Evolutionary conservation across 1,140 invertebrate genomes (phyloP).

Genomic region (Spodoptera frugiperda): DNA sequence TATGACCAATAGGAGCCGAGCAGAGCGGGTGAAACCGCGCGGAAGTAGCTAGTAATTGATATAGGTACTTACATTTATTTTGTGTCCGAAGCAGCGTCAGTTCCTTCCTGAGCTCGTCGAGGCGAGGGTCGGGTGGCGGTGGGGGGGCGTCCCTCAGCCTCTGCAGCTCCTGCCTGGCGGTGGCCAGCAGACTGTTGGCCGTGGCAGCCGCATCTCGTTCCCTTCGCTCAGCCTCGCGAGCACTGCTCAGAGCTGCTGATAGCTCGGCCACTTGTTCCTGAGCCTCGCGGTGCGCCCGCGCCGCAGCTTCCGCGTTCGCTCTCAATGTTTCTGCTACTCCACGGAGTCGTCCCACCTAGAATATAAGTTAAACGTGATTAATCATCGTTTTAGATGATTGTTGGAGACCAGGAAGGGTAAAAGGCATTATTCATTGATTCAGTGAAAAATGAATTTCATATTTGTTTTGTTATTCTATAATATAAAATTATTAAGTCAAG

Average conservation of each 20-base stretch:
- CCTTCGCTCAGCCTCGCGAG: constrained; percentile 83
- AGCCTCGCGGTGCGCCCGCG: constrained; percentile 86
- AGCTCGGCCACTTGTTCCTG: constrained; percentile 86
- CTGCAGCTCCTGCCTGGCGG: constrained; percentile 84
- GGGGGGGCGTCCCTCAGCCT: constrained; percentile 84
- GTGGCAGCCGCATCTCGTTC: constrained; percentile 68
- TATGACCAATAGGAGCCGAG: no score
- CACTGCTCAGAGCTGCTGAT: constrained; percentile 86
- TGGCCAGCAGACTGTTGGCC: constrained; percentile 83
- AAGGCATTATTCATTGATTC: no score
- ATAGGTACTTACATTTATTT: constrained; percentile 89
- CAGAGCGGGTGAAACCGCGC: no score
- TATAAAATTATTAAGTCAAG: no score
- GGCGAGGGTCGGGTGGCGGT: constrained; percentile 89
- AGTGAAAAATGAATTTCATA: no score
- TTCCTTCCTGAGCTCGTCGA: constrained; percentile 91
- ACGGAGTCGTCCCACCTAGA: constrained; percentile 78
- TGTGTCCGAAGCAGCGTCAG: constrained; percentile 89
- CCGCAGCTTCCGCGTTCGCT: constrained; percentile 86
- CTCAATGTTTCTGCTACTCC: constrained; percentile 86
- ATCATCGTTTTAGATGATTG: no score
- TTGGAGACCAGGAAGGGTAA: no score
- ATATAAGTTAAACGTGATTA: neutral
- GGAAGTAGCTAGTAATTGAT: no score
- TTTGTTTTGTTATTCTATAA: no score